phyloP scores from a whole-genome alignment of 2,888 invertebrate genomes.

The Chrysolina oricalcia region DNA sequence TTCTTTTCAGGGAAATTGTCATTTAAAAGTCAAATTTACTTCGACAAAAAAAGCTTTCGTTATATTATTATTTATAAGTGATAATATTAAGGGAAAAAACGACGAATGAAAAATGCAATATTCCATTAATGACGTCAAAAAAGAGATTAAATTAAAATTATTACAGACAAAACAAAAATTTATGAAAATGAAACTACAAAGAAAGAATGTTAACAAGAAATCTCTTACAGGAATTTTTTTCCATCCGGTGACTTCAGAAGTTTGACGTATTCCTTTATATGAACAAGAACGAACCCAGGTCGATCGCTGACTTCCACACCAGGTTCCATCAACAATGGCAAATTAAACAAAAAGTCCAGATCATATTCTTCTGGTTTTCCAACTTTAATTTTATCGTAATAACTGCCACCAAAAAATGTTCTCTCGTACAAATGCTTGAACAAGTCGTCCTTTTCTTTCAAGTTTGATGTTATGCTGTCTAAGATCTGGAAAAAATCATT shows the following conservation, averaged over 20 bases:
- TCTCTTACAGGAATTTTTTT: conserved; percentile 47
- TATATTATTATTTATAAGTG: no score
- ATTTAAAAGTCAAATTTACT: no score
- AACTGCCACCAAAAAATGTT: conserved; percentile 76
- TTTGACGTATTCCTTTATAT: conserved; percentile 59
- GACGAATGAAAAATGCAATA: no score
- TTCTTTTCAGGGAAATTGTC: no score
- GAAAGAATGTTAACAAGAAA: background rate
- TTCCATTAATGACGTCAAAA: no score
- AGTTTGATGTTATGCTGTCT: conserved; percentile 57
- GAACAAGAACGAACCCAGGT: conserved; percentile 73
- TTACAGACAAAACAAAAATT: no score
- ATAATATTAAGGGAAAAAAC: no score
- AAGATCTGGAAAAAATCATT: conserved; percentile 57
- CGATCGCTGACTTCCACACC: conserved; percentile 57
- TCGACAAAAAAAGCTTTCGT: no score
- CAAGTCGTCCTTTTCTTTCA: conserved; percentile 63
- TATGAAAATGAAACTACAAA: no score
- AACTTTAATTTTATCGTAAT: conserved; percentile 77
- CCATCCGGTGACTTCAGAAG: conserved; percentile 3
- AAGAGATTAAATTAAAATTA: no score
- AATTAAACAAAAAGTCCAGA: conserved; percentile 75
- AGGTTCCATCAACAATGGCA: conserved; percentile 72
- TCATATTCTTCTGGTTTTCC: conserved; percentile 77
- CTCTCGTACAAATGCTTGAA: conserved; percentile 64